These are phyloP conservation scores for Drosophila atripex DNA, from an alignment of 2,888 invertebrate genomes.

Conservation along the genomic window DNA sequence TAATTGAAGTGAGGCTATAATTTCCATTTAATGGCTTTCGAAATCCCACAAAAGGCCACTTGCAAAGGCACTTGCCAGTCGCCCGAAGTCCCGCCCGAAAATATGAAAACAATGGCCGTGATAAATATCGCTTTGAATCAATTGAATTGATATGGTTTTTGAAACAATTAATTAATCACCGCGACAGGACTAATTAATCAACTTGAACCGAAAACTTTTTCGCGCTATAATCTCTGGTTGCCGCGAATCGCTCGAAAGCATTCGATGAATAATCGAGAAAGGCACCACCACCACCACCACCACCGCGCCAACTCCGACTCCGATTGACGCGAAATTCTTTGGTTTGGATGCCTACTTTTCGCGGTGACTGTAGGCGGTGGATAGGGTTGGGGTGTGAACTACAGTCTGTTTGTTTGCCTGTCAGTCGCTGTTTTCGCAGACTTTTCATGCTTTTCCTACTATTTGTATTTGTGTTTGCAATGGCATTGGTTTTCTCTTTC, in stretches of 20 bases:
- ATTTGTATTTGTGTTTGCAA: constrained; percentile 29
- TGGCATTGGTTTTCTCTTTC: constrained; percentile 22
- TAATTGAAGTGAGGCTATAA: neutral
- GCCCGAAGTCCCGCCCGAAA: neutral
- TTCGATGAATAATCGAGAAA: constrained; percentile 67
- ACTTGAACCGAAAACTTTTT: constrained; percentile 4
- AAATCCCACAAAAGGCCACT: neutral
- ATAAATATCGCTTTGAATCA: constrained; percentile 13
- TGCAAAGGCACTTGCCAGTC: neutral
- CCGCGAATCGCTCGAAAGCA: constrained; percentile 51
- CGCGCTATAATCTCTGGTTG: constrained; percentile 45
- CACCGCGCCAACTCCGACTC: neutral
- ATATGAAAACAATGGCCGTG: constrained; percentile 1
- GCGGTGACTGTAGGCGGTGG: too few relatives aligned
- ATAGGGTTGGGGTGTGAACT: constrained; percentile 4
- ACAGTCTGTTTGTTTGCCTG: constrained; percentile 36
- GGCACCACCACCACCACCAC: neutral
- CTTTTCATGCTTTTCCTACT: constrained; percentile 35
- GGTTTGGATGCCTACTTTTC: too few relatives aligned
- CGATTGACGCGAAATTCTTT: too few relatives aligned
- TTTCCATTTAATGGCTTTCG: neutral
- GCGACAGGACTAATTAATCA: constrained; percentile 24
- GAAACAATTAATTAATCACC: constrained; percentile 32
- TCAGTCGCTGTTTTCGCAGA: constrained; percentile 25
- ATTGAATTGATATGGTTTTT: constrained; percentile 17